Conservation (phyloP, 2,888 invertebrate species). For the Pseudococcus jackbeardsleyi region DNA sequence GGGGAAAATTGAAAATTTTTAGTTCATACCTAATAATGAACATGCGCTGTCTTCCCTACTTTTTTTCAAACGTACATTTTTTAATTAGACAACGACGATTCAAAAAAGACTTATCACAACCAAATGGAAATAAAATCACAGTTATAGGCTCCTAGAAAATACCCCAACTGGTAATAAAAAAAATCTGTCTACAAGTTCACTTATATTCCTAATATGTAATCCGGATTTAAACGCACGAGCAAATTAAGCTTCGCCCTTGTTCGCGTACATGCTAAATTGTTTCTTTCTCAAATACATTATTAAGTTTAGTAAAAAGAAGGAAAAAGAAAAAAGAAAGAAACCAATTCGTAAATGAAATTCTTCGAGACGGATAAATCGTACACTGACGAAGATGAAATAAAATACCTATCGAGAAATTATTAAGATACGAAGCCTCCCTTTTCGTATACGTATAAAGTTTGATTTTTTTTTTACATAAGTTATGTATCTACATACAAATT, state of each 20-base stretch:
- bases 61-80: too few relatives aligned
- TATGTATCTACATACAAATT: neutral
- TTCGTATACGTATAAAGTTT: neutral
- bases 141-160: neutral
- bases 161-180: neutral
- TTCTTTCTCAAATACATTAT: conserved; percentile 48
- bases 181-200: conserved; percentile 9
- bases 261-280: conserved; percentile 11
- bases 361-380: neutral
- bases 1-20: too few relatives aligned
- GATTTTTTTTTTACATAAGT: neutral
- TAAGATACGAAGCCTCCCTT: neutral
- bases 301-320: neutral
- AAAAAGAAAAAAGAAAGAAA: neutral
- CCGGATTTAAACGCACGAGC: conserved; percentile 21
- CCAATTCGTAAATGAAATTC: conserved; percentile 35
- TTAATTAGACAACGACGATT: neutral
- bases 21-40: too few relatives aligned
- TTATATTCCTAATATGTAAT: conserved; percentile 34
- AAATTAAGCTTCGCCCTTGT: conserved; percentile 23
- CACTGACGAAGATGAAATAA: neutral
- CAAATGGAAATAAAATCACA: neutral
- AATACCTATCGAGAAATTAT: neutral
- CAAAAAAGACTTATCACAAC: neutral
- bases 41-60: too few relatives aligned